These are phyloP conservation scores for Ormyrus thymus DNA, from an alignment of 2,888 invertebrate genomes.

Conservation along the genomic window DNA sequence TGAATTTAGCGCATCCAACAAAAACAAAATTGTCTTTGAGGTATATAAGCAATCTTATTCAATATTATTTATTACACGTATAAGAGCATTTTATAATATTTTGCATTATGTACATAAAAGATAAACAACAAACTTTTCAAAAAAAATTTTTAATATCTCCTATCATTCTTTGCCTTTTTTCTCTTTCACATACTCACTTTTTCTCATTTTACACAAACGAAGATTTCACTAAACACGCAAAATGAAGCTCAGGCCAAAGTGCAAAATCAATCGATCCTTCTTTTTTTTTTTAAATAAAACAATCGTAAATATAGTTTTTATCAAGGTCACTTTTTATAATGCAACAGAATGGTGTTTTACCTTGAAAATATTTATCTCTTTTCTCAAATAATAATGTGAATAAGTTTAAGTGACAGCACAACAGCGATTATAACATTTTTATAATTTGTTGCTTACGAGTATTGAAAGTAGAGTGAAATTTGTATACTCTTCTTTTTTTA, in stretches of 20 bases:
- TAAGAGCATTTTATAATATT: constrained; percentile 60
- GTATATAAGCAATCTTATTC: constrained; percentile 57
- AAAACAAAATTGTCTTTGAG: constrained; percentile 54
- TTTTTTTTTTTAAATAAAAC: constrained; percentile 35
- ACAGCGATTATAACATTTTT: constrained; percentile 18
- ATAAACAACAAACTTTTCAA: constrained; percentile 50
- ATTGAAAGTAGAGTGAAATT: constrained; percentile 32
- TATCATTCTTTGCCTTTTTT: not conserved
- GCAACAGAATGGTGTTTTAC: constrained; percentile 42
- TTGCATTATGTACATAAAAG: constrained; percentile 64
- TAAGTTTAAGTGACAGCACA: constrained; percentile 11
- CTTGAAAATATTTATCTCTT: constrained; percentile 29
- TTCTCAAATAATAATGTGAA: not conserved
- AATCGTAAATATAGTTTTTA: constrained; percentile 31
- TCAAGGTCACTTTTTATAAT: constrained; percentile 52
- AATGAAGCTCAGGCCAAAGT: constrained; percentile 27
- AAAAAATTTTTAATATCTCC: constrained; percentile 18
- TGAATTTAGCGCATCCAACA: constrained; percentile 13
- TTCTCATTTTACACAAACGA: constrained; percentile 16
- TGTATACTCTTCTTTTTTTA: constrained; percentile 12
- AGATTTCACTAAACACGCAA: constrained; percentile 36
- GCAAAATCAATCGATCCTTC: constrained; percentile 29
- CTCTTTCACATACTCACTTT: constrained; percentile 15
- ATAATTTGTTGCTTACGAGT: constrained; percentile 38
- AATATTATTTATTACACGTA: constrained; percentile 60